Conservation (phyloP, 1,140 invertebrate genomes). For the Sipha flava region DNA sequence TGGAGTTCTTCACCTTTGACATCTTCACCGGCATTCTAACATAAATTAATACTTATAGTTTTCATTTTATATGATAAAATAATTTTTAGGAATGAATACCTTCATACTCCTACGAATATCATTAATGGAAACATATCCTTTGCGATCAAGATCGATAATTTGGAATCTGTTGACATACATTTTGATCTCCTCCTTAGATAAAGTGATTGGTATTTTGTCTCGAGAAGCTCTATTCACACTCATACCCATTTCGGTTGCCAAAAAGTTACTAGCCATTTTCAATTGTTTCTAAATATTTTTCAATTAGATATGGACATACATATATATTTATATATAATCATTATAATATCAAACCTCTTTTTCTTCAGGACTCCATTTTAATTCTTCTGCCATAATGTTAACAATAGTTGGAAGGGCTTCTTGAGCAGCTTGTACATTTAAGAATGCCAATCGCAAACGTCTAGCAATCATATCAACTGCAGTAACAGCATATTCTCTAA, state of each 20-base stretch:
- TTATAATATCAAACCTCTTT: conserved; percentile 50
- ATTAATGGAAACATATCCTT: conserved; percentile 96
- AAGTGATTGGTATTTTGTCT: conserved; percentile 83
- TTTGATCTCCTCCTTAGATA: conserved; percentile 90
- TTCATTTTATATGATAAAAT: not conserved
- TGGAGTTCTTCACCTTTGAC: conserved; percentile 92
- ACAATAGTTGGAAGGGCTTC: conserved; percentile 88
- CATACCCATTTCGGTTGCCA: conserved; percentile 94
- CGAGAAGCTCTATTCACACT: conserved; percentile 79
- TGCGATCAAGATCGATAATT: conserved; percentile 87
- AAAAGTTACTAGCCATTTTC: conserved; percentile 70
- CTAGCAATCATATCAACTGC: conserved; percentile 95
- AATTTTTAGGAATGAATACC: conserved; percentile 49
- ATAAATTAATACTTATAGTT: conserved; percentile 34
- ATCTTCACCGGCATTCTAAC: conserved; percentile 80
- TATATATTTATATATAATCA: not conserved
- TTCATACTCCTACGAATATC: conserved; percentile 90
- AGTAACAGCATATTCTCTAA: conserved; percentile 90
- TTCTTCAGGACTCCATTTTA: conserved; percentile 82
- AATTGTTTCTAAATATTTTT: conserved; percentile 57
- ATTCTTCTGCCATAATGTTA: conserved; percentile 92
- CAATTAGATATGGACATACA: not conserved
- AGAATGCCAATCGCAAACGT: conserved; percentile 83
- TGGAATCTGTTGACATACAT: conserved; percentile 91
- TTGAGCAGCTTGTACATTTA: conserved; percentile 92